Evolutionary conservation across 2,113 vertebrate genomes (phyloP).

Genomic region (Chitala chitala): DNA sequence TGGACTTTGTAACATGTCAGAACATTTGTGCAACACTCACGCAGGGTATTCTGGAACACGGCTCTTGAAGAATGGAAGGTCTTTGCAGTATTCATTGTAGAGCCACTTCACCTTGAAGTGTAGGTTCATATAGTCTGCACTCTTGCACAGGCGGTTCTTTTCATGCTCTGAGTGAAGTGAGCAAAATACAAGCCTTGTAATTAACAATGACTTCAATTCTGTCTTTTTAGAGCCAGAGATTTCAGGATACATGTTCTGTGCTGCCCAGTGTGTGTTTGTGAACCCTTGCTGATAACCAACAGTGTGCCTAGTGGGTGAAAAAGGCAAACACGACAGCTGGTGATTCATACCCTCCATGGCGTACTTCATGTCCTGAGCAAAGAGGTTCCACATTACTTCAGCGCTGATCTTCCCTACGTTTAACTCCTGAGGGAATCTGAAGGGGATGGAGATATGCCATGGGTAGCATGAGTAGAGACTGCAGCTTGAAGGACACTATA

Average conservation of each 20-base stretch:
- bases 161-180: constrained; percentile 71
- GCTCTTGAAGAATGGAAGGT: constrained; percentile 90
- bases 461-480: neutral
- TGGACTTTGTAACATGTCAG: neutral
- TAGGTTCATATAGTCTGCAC: constrained; percentile 98
- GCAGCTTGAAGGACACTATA: neutral
- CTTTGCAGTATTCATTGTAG: constrained; percentile 95
- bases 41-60: constrained; percentile 90
- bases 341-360: constrained; percentile 89
- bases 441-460: neutral
- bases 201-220: constrained; percentile 9
- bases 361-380: constrained; percentile 99
- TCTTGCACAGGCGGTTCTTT: constrained; percentile 95
- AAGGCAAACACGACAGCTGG: neutral
- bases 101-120: constrained; percentile 99
- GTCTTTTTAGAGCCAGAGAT: neutral
- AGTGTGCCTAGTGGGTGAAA: neutral
- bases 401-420: constrained; percentile 98
- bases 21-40: constrained; percentile 69
- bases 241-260: neutral
- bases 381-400: constrained; percentile 98
- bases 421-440: constrained; percentile 86
- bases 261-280: no score
- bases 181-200: neutral
- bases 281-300: neutral